These are phyloP conservation scores for Bembecia ichneumoniformis DNA, from an alignment of 2,888 invertebrate genomes.

Conservation along the genomic window DNA sequence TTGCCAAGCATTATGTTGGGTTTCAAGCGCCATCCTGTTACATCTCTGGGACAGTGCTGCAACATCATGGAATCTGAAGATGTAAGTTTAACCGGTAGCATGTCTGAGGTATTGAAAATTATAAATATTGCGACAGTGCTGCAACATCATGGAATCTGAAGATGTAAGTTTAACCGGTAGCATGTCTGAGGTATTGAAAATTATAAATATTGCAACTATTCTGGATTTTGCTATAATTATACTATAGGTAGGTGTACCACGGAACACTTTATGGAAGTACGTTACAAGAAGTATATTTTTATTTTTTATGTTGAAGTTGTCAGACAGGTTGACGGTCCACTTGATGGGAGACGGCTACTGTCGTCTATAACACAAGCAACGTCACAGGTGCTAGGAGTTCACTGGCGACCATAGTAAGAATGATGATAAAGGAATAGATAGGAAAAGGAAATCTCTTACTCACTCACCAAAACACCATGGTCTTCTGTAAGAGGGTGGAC, in stretches of 20 bases:
- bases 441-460: too few relatives aligned
- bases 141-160: constrained; percentile 91
- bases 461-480: not conserved
- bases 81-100: constrained; percentile 54
- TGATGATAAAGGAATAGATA: too few relatives aligned
- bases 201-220: not conserved
- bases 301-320: too few relatives aligned
- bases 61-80: constrained; percentile 92
- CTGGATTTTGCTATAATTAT: too few relatives aligned
- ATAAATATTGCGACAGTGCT: constrained; percentile 80
- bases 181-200: not conserved
- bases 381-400: too few relatives aligned
- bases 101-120: not conserved
- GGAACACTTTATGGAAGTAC: too few relatives aligned
- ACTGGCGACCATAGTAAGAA: too few relatives aligned
- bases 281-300: too few relatives aligned
- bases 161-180: constrained; percentile 69
- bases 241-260: too few relatives aligned
- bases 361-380: too few relatives aligned
- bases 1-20: constrained; percentile 78
- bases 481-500: not conserved
- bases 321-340: too few relatives aligned
- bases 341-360: too few relatives aligned
- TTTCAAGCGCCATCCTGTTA: constrained; percentile 74
- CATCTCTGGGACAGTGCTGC: constrained; percentile 89